These are phyloP conservation scores for Dryoscopus gambensis DNA, from an alignment of 2,113 vertebrate species.

Conservation along the genomic window DNA sequence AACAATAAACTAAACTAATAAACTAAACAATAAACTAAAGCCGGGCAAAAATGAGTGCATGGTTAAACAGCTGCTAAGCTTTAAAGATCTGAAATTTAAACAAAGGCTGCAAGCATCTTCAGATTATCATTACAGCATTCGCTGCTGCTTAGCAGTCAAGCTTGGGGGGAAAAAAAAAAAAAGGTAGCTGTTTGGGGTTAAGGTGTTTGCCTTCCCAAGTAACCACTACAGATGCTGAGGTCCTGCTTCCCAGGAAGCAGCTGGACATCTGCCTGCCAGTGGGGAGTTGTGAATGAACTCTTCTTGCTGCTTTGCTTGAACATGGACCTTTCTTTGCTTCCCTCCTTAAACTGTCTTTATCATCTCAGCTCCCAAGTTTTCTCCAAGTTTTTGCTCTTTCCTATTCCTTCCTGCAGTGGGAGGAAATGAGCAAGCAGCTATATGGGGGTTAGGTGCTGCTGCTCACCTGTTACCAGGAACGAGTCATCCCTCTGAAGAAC, in stretches of 20 bases:
- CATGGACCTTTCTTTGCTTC: neutral
- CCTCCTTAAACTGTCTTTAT: neutral
- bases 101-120: neutral
- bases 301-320: neutral
- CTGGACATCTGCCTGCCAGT: neutral
- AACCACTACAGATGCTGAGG: neutral
- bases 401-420: neutral
- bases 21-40: neutral
- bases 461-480: neutral
- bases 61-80: neutral
- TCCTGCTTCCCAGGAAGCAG: neutral
- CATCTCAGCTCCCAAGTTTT: neutral
- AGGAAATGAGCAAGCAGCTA: neutral
- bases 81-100: neutral
- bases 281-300: neutral
- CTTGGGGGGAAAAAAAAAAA: neutral
- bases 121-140: neutral
- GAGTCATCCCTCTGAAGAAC: neutral
- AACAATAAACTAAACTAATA: too few species aligned
- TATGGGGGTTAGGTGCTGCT: neutral
- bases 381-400: neutral
- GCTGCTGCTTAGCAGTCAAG: neutral
- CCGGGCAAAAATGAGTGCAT: neutral
- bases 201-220: neutral
- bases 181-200: neutral